These are phyloP conservation scores for Priocnemis perturbator DNA, from an alignment of 2,888 invertebrate species.

Conservation along the genomic window DNA sequence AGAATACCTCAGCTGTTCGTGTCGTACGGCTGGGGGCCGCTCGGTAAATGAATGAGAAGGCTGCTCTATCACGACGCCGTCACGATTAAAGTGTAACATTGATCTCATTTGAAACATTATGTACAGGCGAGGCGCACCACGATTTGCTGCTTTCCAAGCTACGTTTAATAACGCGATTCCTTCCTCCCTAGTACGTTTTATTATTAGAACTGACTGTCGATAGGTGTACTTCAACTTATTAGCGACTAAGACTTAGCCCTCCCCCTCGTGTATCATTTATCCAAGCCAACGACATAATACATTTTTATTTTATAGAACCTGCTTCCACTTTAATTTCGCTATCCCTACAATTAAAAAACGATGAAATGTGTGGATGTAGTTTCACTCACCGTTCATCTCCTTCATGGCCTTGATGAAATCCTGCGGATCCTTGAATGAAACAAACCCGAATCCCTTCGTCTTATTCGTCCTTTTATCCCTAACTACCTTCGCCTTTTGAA, in stretches of 20 bases:
- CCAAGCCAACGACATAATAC: conserved; percentile 33
- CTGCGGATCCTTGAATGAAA: conserved; percentile 97
- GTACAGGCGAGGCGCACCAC: not conserved
- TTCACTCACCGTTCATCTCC: conserved; percentile 95
- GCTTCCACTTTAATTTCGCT: not conserved
- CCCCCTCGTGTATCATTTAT: conserved; percentile 1
- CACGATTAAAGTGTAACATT: conserved; percentile 21
- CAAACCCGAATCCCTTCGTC: conserved; percentile 99
- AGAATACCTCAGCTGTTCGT: conserved; percentile 77
- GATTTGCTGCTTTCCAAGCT: too few relatives aligned
- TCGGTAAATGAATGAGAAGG: conserved; percentile 69
- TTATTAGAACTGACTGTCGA: too few relatives aligned
- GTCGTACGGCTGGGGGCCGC: conserved; percentile 77
- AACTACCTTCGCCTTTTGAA: conserved; percentile 95
- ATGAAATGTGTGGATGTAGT: not conserved
- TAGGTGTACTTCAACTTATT: not conserved
- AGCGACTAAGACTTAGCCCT: conserved; percentile 10
- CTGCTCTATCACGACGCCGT: conserved; percentile 9
- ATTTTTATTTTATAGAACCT: conserved; percentile 40
- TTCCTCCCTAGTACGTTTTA: too few relatives aligned
- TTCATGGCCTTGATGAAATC: conserved; percentile 99
- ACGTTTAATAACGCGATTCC: too few relatives aligned
- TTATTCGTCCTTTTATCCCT: conserved; percentile 98
- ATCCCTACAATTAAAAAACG: too few relatives aligned
- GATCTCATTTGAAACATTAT: conserved; percentile 40